phyloP scores from a whole-genome alignment of 1,140 invertebrate species.

The Apis cerana region DNA sequence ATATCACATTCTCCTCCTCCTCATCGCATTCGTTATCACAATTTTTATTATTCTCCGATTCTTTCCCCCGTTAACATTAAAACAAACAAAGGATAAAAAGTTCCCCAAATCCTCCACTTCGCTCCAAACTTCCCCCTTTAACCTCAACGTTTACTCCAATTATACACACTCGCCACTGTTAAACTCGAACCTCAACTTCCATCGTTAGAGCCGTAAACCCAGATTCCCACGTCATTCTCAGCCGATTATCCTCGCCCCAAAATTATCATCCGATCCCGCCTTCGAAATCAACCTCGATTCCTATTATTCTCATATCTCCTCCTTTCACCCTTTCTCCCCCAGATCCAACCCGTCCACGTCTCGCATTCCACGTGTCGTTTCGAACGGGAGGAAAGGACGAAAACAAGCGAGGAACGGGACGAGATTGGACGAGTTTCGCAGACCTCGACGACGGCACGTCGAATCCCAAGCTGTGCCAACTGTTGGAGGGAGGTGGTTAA shows the following conservation, averaged over 20 bases:
- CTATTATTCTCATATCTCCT: too few species aligned
- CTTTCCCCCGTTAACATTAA: not conserved
- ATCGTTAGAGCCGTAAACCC: not conserved
- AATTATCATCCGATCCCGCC: too few species aligned
- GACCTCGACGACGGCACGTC: conserved; percentile 22
- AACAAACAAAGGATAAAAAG: not conserved
- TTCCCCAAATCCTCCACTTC: not conserved
- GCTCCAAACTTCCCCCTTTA: not conserved
- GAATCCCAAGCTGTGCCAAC: conserved; percentile 18
- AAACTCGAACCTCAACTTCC: not conserved
- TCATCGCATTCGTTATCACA: too few species aligned
- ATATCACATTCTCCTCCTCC: too few species aligned
- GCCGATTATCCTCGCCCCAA: too few species aligned
- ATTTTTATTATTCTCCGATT: not conserved
- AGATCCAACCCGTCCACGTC: too few species aligned
- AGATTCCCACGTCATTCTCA: not conserved
- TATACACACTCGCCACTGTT: too few species aligned
- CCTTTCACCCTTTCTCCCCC: not conserved
- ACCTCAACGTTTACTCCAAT: too few species aligned
- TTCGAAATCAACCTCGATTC: too few species aligned
- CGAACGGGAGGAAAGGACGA: not conserved
- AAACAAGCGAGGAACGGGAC: not conserved
- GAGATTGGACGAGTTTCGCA: not conserved
- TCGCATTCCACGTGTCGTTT: not conserved
- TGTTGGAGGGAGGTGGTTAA: not conserved